Evolutionary conservation across 30 jellyfish, hydroid and myxozoan species (phyloP).

Genomic region (Euphysa ruthae): DNA sequence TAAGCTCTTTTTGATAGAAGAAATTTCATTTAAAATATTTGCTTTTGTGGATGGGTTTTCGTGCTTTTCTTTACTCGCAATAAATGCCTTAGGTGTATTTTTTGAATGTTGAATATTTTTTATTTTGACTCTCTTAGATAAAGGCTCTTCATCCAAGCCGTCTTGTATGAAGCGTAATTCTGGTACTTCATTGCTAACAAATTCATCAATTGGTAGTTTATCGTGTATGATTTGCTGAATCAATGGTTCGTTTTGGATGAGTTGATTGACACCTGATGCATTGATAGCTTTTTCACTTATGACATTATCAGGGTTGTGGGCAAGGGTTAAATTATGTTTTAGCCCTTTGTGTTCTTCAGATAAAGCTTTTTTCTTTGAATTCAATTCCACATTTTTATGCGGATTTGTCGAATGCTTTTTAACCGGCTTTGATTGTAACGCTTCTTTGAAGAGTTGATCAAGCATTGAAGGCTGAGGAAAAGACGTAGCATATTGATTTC

Average conservation of each 20-base stretch:
- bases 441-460: background rate
- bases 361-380: background rate
- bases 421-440: background rate
- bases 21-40: background rate
- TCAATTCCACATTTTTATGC: background rate
- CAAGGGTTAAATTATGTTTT: background rate
- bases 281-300: too few species aligned
- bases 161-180: too few species aligned
- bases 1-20: background rate
- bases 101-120: background rate
- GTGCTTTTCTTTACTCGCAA: background rate
- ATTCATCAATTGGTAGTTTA: background rate
- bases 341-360: background rate
- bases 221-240: background rate
- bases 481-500: slow-evolving; percentile 7
- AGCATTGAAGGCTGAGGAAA: background rate
- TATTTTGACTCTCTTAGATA: background rate
- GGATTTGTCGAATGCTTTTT: background rate
- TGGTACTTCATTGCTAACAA: background rate
- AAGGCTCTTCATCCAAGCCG: background rate
- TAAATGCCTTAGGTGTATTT: background rate
- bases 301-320: too few species aligned
- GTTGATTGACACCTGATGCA: background rate
- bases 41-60: background rate
- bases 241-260: background rate